phyloP scores from a whole-genome alignment of 2,888 invertebrate genomes.

The Polietes domitor region DNA sequence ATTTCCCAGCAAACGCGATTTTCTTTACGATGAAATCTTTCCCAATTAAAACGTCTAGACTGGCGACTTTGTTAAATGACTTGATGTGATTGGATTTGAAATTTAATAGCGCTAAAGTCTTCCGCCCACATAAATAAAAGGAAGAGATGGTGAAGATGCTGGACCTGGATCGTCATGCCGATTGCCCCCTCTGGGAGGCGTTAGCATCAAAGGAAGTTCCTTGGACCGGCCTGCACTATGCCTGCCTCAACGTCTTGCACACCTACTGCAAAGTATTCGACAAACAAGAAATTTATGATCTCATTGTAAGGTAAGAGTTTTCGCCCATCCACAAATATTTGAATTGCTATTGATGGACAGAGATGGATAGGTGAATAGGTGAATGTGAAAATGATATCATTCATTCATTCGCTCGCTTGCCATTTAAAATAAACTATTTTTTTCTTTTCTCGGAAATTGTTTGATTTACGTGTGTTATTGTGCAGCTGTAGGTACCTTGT shows the following conservation, averaged over 20 bases:
- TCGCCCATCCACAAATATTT: not conserved
- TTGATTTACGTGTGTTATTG: too few relatives aligned
- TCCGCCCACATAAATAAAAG: slow-evolving; percentile 57
- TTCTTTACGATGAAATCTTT: not conserved
- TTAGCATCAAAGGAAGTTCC: slow-evolving; percentile 82
- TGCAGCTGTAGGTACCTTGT: too few relatives aligned
- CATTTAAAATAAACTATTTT: too few relatives aligned
- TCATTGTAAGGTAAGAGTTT: slow-evolving; percentile 87
- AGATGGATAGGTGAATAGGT: too few relatives aligned
- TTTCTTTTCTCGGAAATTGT: too few relatives aligned
- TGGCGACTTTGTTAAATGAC: not conserved
- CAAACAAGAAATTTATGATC: slow-evolving; percentile 89
- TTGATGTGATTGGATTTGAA: slow-evolving; percentile 12
- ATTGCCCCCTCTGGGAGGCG: slow-evolving; percentile 84
- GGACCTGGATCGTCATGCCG: slow-evolving; percentile 84
- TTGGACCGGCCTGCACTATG: slow-evolving; percentile 92
- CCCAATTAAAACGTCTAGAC: not conserved
- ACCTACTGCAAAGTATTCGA: slow-evolving; percentile 94
- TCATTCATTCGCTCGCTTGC: too few relatives aligned
- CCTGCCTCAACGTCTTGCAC: slow-evolving; percentile 91
- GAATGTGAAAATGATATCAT: too few relatives aligned
- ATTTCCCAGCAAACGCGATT: not conserved
- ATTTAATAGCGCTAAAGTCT: not conserved
- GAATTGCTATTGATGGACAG: too few relatives aligned
- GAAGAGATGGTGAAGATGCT: slow-evolving; percentile 82